Evolutionary conservation across 2,797 vertebrate species (phyloP).

Genomic region (Botia almorhae): DNA sequence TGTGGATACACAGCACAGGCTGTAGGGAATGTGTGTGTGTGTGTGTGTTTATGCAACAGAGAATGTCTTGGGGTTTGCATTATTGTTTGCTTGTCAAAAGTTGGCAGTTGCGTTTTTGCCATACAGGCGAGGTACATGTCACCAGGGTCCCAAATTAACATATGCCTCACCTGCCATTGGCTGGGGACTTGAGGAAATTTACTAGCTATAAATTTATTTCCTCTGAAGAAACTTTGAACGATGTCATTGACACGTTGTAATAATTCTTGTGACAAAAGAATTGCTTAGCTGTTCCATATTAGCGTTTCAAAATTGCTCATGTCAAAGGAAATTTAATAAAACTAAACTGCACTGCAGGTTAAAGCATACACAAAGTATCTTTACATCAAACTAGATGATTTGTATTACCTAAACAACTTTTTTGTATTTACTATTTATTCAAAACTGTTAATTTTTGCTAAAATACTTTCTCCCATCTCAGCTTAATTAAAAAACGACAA

Average conservation of each 20-base stretch:
- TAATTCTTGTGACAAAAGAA: not conserved
- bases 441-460: not conserved
- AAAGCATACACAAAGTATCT: not conserved
- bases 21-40: constrained; percentile 20
- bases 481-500: no score
- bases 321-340: not conserved
- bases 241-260: not conserved
- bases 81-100: constrained; percentile 35
- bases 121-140: not conserved
- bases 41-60: constrained; percentile 20
- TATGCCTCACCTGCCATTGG: constrained; percentile 17
- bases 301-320: not conserved
- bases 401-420: not conserved
- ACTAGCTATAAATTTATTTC: not conserved
- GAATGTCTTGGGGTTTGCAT: constrained; percentile 8
- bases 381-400: not conserved
- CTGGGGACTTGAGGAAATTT: constrained; percentile 9
- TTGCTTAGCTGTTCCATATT: not conserved
- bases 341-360: not conserved
- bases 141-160: constrained; percentile 24
- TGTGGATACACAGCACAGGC: constrained; percentile 5
- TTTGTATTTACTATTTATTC: not conserved
- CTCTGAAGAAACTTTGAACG: not conserved
- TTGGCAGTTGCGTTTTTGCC: constrained; percentile 17
- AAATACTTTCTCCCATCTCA: no score